Percentiles rank a stretch among this genome's conserved stretches.
phyloP scores from a whole-genome alignment of 2,888 invertebrate genomes.

The Fissipunctia ypsillon region DNA sequence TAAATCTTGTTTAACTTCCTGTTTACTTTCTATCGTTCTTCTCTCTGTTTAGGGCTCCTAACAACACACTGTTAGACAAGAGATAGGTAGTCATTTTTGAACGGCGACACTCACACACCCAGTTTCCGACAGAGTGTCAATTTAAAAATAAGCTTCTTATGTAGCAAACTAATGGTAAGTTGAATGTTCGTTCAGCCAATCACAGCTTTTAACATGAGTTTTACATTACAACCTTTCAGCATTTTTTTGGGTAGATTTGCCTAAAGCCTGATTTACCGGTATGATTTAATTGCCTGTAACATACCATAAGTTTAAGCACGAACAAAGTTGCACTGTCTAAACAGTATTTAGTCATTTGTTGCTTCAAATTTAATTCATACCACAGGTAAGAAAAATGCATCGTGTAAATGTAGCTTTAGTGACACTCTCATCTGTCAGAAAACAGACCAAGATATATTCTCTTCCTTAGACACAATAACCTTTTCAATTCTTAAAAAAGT shows the following conservation, averaged over 20 bases:
- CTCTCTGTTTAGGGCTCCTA: not conserved
- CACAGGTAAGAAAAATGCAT: not conserved
- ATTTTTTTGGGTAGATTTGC: not conserved
- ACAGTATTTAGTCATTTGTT: not conserved
- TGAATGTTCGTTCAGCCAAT: not conserved
- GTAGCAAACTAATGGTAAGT: not conserved
- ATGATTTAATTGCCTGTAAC: too few relatives aligned
- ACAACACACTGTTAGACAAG: too few relatives aligned
- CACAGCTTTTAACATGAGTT: not conserved
- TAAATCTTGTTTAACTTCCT: constrained; percentile 23
- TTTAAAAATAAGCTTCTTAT: not conserved
- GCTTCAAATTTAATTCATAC: not conserved
- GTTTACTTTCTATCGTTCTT: not conserved
- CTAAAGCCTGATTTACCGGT: not conserved
- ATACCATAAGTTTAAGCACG: too few relatives aligned
- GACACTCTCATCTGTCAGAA: not conserved
- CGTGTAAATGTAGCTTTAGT: not conserved
- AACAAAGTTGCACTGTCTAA: not conserved
- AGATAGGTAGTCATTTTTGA: not conserved
- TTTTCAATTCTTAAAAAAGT: not conserved
- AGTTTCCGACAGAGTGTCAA: not conserved
- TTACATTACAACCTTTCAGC: not conserved
- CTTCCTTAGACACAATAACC: not conserved
- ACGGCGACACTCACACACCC: not conserved
- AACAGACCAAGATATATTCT: not conserved